Evolutionary conservation across 2,797 vertebrate genomes (phyloP).

Genomic region (Cynopterus sphinx): DNA sequence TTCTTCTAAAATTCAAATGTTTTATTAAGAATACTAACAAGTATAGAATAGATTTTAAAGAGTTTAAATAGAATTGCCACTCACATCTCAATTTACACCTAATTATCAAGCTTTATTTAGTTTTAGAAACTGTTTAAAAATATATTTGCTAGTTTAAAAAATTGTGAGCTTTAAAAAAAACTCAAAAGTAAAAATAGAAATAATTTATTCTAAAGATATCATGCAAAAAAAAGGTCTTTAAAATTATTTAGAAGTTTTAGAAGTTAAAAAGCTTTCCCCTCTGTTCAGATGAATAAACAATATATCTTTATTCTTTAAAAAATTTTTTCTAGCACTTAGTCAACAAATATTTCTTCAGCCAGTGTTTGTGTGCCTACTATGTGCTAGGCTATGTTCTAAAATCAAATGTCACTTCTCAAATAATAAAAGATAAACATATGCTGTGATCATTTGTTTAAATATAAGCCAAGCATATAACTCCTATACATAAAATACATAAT

Average conservation of each 20-base stretch:
- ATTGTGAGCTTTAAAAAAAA: conserved; percentile 51
- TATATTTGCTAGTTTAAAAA: conserved; percentile 76
- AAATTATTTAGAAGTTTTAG: conserved; percentile 66
- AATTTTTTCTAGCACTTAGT: not conserved
- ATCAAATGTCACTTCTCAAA: conserved; percentile 54
- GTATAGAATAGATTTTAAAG: conserved; percentile 62
- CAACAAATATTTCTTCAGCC: not conserved
- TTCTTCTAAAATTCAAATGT: conserved; percentile 64
- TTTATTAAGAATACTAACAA: conserved; percentile 71
- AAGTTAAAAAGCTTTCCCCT: not conserved
- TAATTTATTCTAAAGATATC: conserved; percentile 72
- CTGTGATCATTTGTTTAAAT: conserved; percentile 70
- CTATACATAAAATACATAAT: conserved; percentile 69
- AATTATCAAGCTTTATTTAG: conserved; percentile 80
- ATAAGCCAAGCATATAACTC: conserved; percentile 60
- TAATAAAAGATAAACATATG: conserved; percentile 65
- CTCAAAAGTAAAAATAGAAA: conserved; percentile 72
- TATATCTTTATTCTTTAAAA: not conserved
- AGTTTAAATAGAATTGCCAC: conserved; percentile 76
- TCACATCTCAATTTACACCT: conserved; percentile 76
- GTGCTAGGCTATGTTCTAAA: conserved; percentile 54
- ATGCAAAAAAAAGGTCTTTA: conserved; percentile 19
- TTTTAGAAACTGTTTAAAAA: conserved; percentile 78
- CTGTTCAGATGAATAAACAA: conserved; percentile 25
- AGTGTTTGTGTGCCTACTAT: conserved; percentile 54